Percentiles rank a stretch among this genome's conserved stretches.
Conservation (phyloP, 2,113 vertebrate genomes). For the Gobiocypris rarus region DNA sequence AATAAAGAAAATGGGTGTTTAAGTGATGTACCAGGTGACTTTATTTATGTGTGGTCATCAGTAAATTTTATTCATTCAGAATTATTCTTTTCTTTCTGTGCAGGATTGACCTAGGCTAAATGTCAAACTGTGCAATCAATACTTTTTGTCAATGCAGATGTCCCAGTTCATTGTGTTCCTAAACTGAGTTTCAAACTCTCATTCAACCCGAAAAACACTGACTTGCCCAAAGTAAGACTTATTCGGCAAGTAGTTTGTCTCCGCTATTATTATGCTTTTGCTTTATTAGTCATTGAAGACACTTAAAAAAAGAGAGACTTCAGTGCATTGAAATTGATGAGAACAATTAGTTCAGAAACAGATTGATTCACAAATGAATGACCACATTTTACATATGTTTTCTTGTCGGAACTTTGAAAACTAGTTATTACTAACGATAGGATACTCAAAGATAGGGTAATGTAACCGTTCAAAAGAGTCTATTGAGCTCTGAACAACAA, state of each 20-base stretch:
- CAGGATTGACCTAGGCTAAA: no score
- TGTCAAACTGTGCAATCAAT: no score
- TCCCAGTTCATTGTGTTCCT: not conserved
- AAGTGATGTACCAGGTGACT: no score
- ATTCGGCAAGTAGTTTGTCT: not conserved
- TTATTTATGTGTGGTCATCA: no score
- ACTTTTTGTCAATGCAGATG: not conserved
- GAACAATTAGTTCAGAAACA: not conserved
- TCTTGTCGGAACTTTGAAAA: not conserved
- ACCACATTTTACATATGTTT: not conserved
- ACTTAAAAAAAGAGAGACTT: not conserved
- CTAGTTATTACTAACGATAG: no score
- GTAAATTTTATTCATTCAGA: no score
- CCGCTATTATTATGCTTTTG: no score
- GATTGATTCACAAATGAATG: not conserved
- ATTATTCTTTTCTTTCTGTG: no score
- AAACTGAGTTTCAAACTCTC: not conserved
- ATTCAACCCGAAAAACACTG: not conserved
- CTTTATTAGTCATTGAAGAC: no score
- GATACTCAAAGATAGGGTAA: not conserved
- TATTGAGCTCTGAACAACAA: not conserved
- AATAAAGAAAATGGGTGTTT: no score
- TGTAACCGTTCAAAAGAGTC: not conserved
- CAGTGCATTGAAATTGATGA: not conserved
- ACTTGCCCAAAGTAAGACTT: not conserved